Evolutionary conservation across 2,113 vertebrate genomes (phyloP).

Genomic region (Mellivora capensis): DNA sequence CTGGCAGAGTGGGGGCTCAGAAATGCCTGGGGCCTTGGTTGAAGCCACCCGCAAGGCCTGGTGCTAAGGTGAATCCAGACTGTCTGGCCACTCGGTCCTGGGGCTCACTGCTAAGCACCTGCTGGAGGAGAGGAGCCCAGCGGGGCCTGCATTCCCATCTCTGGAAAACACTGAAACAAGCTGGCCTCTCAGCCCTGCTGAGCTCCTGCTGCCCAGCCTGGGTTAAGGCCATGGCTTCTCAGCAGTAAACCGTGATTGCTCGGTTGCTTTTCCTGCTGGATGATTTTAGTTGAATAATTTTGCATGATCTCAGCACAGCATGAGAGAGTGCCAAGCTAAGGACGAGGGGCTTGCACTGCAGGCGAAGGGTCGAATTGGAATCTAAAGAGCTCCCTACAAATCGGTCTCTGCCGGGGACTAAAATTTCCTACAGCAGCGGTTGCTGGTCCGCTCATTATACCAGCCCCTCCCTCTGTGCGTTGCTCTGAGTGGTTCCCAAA

Average conservation of each 20-base stretch:
- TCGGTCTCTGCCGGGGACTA: background rate
- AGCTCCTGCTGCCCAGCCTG: conserved; percentile 26
- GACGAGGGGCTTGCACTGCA: background rate
- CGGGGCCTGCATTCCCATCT: background rate
- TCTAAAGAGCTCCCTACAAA: background rate
- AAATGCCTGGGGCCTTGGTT: background rate
- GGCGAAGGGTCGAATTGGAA: background rate
- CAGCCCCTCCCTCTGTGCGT: background rate
- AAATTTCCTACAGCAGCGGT: background rate
- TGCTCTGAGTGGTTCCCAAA: background rate
- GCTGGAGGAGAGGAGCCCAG: background rate
- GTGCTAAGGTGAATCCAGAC: background rate
- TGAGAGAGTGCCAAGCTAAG: background rate
- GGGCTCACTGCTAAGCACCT: background rate
- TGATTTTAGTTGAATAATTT: conserved; percentile 69
- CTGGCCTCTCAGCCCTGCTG: background rate
- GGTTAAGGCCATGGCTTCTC: conserved; percentile 50
- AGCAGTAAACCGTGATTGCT: conserved; percentile 25
- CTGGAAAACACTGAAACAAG: background rate
- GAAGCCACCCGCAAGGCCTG: background rate
- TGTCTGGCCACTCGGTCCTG: background rate
- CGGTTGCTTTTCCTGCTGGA: conserved; percentile 46
- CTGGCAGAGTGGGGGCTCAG: background rate
- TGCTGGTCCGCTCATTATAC: background rate
- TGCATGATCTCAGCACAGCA: conserved; percentile 63